Evolutionary conservation across 2,113 vertebrate species (phyloP).

Genomic region (Ochotona curzoniae): DNA sequence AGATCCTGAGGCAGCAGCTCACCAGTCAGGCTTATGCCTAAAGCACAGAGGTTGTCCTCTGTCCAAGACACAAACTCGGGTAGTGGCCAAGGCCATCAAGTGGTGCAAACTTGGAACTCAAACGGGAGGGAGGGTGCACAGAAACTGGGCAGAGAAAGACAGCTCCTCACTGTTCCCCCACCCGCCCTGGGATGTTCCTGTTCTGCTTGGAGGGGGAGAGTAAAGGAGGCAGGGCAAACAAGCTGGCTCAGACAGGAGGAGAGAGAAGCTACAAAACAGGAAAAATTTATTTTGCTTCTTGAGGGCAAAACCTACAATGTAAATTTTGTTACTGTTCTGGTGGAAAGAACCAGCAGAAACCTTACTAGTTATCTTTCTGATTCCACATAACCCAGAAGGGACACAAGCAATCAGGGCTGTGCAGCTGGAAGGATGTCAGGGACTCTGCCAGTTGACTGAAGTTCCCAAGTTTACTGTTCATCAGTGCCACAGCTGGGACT

Average conservation of each 20-base stretch:
- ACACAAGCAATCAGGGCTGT: not conserved
- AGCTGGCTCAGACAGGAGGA: not conserved
- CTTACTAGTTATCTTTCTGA: not conserved
- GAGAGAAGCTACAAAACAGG: not conserved
- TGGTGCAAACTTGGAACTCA: not conserved
- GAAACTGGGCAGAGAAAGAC: not conserved
- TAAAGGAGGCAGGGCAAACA: not conserved
- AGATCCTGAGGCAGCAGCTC: not conserved
- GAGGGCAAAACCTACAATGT: not conserved
- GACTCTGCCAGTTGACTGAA: not conserved
- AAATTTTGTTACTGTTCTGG: not conserved
- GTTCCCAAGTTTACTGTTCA: not conserved
- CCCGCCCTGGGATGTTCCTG: not conserved
- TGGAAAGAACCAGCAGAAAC: not conserved
- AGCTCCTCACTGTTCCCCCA: accelerated
- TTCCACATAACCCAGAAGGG: not conserved
- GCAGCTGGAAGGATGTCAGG: not conserved
- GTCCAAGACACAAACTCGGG: accelerated
- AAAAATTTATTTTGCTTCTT: not conserved
- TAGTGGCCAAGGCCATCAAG: accelerated
- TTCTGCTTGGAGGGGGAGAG: not conserved
- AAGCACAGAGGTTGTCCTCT: not conserved
- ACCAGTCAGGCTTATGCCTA: accelerated
- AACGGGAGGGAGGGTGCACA: not conserved
- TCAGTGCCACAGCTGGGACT: not conserved